Base-by-base conservation (phyloP, 2,797 vertebrate genomes). In the Coregonus ussuriensis region DNA sequence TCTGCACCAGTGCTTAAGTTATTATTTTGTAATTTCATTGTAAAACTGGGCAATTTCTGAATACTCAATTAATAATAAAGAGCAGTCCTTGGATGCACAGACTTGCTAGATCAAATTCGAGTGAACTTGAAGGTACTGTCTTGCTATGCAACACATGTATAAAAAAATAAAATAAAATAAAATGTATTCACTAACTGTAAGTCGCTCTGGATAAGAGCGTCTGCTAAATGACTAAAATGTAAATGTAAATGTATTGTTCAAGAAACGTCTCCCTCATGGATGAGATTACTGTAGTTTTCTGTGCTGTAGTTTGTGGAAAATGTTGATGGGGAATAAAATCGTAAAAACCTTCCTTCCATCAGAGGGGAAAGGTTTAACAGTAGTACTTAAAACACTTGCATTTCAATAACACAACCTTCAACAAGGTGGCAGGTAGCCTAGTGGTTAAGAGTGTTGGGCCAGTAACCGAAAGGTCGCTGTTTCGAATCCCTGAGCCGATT, bases 1-100 rank as follows among this genome's bases (percentile, higher is more conserved):
- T 80, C 78, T 70, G 31, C 77, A 74, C 52, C 74, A 71, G n/a
- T 75, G 70, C 6, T 74, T 67, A 73, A 71, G 21, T 52, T 33
- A 66, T 78, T 79, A 29, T 29, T 29, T 72, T n/a, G 69, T 74
- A 72, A 72, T 82, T 81, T 85, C 47, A 52, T 83, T 72, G 73
- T 52, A 62, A 72, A 77, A 80, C 15, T 11, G 75, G 31, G 16
- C 81, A 31, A 37, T 72, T 83, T 6, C 67, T 74, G 21, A 56
- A 51, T 5, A 31, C 15, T 18, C 25, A 15, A 16, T 29, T 0
- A 25, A 53, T 25, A 33, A 76, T 21, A 81, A 63, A 35, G 82
- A 79, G 77, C 31, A 29, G 31, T 51, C 67, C 72, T 79, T 77
- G 71, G 1, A 31, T 71, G 18, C 53, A 9, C 53, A 65, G 78